These are phyloP conservation scores for Thalassarche chlororhynchos DNA, from an alignment of 2,113 vertebrate genomes.

Conservation along the genomic window DNA sequence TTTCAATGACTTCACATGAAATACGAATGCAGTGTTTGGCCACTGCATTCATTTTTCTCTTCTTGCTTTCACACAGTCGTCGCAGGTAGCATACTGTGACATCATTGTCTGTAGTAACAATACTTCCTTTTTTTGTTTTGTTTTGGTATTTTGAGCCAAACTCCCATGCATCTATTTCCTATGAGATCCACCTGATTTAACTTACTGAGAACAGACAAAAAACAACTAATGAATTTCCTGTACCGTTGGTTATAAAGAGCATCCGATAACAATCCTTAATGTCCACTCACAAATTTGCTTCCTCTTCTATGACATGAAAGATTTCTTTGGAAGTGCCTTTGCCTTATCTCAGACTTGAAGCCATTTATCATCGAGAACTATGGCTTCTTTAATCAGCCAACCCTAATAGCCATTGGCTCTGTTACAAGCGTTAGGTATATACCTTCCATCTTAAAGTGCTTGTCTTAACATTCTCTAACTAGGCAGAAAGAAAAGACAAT, in stretches of 20 bases:
- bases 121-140: not conserved
- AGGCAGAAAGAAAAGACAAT: constrained; percentile 15
- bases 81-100: not conserved
- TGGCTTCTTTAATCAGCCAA: constrained; percentile 59
- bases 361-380: constrained; percentile 65
- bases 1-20: not conserved
- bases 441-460: constrained; percentile 20
- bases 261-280: constrained; percentile 52
- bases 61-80: not conserved
- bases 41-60: not conserved
- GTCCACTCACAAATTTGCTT: constrained; percentile 42
- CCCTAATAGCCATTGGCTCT: constrained; percentile 41
- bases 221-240: constrained; percentile 68
- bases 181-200: constrained; percentile 11
- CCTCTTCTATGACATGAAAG: constrained; percentile 66
- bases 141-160: constrained; percentile 19
- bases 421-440: constrained; percentile 32
- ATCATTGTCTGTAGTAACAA: not conserved
- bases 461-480: constrained; percentile 46
- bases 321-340: constrained; percentile 64
- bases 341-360: constrained; percentile 28
- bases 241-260: constrained; percentile 59
- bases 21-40: not conserved
- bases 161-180: constrained; percentile 2
- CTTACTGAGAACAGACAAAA: not conserved